Conservation (phyloP, 2,797 vertebrate species). For the Lacerta agilis region DNA sequence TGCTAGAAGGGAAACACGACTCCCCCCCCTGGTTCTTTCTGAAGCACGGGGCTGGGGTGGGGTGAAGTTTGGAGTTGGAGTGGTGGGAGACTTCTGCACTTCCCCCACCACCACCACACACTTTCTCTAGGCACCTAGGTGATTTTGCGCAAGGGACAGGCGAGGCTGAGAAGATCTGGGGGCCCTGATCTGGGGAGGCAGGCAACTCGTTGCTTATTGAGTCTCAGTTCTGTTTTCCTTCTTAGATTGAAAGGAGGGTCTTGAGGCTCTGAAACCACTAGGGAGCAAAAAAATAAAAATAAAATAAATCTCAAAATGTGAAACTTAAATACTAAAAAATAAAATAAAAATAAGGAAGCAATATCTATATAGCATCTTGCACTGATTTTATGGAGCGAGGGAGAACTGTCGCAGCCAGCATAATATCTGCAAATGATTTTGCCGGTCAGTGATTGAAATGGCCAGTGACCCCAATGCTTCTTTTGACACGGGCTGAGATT, state of each 20-base stretch:
- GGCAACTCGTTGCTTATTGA: not conserved
- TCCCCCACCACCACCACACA: not conserved
- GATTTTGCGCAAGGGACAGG: not conserved
- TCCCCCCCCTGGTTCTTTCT: not conserved
- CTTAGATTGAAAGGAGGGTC: constrained; percentile 5
- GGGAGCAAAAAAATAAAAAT: constrained; percentile 41
- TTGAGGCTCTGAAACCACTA: constrained; percentile 35
- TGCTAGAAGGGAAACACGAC: not conserved
- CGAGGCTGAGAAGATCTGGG: not conserved
- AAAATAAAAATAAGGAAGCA: constrained; percentile 81
- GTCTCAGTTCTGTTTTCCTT: constrained; percentile 13
- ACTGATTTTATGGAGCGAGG: constrained; percentile 56
- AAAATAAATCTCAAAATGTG: constrained; percentile 46
- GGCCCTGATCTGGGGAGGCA: not conserved
- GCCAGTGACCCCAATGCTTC: not conserved
- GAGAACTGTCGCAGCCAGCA: not conserved
- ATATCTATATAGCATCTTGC: constrained; percentile 84
- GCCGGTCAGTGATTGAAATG: not conserved
- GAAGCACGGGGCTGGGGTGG: not conserved
- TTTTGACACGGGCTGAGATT: constrained; percentile 7
- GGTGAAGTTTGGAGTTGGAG: too few relatives aligned
- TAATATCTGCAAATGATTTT: not conserved
- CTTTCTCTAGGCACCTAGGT: not conserved
- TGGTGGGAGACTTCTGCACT: not conserved
- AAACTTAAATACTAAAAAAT: constrained; percentile 80